A percentile compares a stretch with the other conserved stretches of the same genome.
These are phyloP conservation scores for Tragelaphus oryx DNA, from an alignment of 2,797 vertebrate species.

Conservation along the genomic window DNA sequence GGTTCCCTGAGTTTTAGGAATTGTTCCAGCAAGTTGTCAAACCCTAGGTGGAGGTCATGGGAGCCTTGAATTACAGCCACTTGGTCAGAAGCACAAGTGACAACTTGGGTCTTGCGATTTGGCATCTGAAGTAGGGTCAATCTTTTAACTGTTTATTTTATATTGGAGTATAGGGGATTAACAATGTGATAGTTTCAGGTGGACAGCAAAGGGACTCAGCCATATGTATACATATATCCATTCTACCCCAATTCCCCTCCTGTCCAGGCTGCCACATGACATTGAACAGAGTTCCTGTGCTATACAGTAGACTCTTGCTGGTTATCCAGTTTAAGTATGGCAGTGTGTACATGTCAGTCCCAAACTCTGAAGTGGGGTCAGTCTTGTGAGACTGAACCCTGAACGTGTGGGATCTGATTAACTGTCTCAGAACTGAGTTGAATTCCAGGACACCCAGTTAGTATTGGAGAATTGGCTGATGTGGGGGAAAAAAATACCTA, in stretches of 20 bases:
- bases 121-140: not conserved
- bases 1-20: not conserved
- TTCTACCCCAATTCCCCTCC: not conserved
- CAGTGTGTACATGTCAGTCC: not conserved
- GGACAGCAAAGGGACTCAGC: not conserved
- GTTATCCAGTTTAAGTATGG: not conserved
- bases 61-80: not conserved
- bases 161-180: not conserved
- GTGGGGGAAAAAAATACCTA: too few species aligned
- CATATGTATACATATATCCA: not conserved
- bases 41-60: not conserved
- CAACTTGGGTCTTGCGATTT: not conserved
- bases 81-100: not conserved
- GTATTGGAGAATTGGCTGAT: not conserved
- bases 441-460: not conserved
- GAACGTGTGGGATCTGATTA: not conserved
- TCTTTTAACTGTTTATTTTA: not conserved
- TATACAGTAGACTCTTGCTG: not conserved
- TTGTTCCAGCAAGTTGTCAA: not conserved
- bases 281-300: not conserved
- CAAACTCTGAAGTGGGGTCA: not conserved
- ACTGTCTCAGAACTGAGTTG: not conserved
- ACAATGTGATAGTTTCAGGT: not conserved
- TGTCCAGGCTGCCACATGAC: not conserved
- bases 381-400: not conserved